phyloP scores from a whole-genome alignment of 92 coral and sea anemone species.

The Parazoanthus darwini region DNA sequence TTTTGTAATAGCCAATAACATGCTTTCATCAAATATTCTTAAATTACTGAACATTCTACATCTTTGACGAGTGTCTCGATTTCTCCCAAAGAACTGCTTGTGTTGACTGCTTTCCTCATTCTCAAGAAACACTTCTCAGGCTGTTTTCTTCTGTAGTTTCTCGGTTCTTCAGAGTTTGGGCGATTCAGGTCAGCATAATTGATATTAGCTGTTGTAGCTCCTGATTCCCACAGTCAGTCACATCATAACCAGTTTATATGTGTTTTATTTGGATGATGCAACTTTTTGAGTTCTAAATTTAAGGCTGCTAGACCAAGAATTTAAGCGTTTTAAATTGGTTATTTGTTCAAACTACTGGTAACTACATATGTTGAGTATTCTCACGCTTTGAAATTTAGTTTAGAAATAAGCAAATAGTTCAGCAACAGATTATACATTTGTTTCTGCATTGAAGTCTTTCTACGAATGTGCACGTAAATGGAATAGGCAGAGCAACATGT shows the following conservation, averaged over 20 bases:
- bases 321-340: neutral
- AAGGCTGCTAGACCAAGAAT: neutral
- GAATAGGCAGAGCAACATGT: neutral
- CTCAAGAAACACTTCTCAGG: slow-evolving; percentile 12
- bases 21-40: neutral
- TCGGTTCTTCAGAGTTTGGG: slow-evolving; percentile 19
- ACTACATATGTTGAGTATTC: neutral
- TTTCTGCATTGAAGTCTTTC: neutral
- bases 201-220: neutral
- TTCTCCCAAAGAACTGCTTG: slow-evolving; percentile 4
- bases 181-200: slow-evolving; percentile 3
- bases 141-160: neutral
- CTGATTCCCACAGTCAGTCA: neutral
- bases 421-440: neutral
- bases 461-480: neutral
- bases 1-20: slow-evolving; percentile 5
- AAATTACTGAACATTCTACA: neutral
- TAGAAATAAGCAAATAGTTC: neutral
- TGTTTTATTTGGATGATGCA: neutral
- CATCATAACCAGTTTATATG: neutral
- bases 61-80: neutral
- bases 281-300: neutral
- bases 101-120: neutral
- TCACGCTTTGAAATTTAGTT: neutral
- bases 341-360: no score